phyloP scores from a whole-genome alignment of 2,888 invertebrate genomes.

The Cryptophagus acutangulus region DNA sequence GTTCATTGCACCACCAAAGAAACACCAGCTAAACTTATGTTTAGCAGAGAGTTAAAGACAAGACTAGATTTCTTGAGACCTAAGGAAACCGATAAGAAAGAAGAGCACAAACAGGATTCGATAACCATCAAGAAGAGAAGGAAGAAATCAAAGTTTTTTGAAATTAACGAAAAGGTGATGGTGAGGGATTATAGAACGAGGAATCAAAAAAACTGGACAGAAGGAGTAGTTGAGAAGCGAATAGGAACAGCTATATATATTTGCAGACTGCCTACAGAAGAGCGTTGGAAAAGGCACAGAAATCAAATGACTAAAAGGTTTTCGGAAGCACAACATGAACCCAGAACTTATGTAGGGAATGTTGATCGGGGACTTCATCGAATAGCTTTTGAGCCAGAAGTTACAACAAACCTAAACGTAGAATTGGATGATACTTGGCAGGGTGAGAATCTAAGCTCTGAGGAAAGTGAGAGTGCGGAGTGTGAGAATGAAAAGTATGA shows the following conservation, averaged over 20 bases:
- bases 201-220: not conserved
- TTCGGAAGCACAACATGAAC: too few species aligned
- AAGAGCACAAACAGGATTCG: too few species aligned
- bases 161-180: slow-evolving; percentile 1
- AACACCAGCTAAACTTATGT: slow-evolving; percentile 9
- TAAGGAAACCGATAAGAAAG: not conserved
- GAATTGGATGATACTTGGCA: too few species aligned
- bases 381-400: too few species aligned
- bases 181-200: not conserved
- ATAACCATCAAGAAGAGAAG: too few species aligned
- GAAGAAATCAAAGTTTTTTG: not conserved
- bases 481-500: too few species aligned
- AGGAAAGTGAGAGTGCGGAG: too few species aligned
- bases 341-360: too few species aligned
- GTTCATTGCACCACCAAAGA: slow-evolving; percentile 7
- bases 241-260: not conserved
- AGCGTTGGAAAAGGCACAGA: not conserved
- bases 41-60: slow-evolving; percentile 9
- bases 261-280: not conserved
- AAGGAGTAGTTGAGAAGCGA: not conserved
- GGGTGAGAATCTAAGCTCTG: too few species aligned
- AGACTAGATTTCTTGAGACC: slow-evolving; percentile 6
- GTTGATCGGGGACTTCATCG: too few species aligned
- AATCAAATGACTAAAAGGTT: too few species aligned
- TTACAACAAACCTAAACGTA: too few species aligned